phyloP scores from a whole-genome alignment of 2,797 vertebrate species.

The Crax fasciolata region DNA sequence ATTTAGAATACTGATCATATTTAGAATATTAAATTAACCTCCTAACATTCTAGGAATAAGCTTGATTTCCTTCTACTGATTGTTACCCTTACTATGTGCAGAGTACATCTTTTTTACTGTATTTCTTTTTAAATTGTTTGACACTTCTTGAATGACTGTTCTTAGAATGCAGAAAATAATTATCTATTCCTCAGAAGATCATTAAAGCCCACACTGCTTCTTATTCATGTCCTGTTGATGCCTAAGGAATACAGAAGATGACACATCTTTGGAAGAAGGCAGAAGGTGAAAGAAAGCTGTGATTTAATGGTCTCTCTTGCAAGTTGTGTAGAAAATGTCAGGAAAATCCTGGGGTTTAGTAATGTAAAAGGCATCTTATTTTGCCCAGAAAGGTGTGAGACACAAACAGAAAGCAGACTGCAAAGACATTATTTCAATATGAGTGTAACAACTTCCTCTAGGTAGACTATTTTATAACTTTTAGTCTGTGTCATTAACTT shows the following conservation, averaged over 20 bases:
- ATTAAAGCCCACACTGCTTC: slow-evolving; percentile 37
- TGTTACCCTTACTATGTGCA: neutral
- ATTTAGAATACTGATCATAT: neutral
- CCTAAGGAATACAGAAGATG: slow-evolving; percentile 47
- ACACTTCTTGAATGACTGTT: slow-evolving; percentile 1
- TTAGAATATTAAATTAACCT: neutral
- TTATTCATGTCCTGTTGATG: slow-evolving; percentile 8
- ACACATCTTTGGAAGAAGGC: neutral
- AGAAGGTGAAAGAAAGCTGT: slow-evolving; percentile 22
- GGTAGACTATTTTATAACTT: slow-evolving; percentile 4
- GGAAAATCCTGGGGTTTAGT: neutral
- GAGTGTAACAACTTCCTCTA: neutral
- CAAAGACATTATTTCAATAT: slow-evolving; percentile 1
- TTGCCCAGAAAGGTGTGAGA: neutral
- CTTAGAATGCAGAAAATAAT: slow-evolving; percentile 15
- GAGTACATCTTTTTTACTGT: neutral
- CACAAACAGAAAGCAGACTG: neutral
- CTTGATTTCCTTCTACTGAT: neutral
- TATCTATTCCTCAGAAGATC: slow-evolving; percentile 48
- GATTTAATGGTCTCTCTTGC: slow-evolving; percentile 27
- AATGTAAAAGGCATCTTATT: neutral
- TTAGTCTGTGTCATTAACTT: neutral
- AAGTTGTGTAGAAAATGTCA: neutral
- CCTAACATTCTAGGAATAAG: neutral
- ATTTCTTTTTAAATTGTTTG: slow-evolving; percentile 35